Percentiles rank a stretch among this genome's conserved stretches.
Evolutionary conservation across 2,113 vertebrate genomes (phyloP).

Genomic region (Dryoscopus gambensis): DNA sequence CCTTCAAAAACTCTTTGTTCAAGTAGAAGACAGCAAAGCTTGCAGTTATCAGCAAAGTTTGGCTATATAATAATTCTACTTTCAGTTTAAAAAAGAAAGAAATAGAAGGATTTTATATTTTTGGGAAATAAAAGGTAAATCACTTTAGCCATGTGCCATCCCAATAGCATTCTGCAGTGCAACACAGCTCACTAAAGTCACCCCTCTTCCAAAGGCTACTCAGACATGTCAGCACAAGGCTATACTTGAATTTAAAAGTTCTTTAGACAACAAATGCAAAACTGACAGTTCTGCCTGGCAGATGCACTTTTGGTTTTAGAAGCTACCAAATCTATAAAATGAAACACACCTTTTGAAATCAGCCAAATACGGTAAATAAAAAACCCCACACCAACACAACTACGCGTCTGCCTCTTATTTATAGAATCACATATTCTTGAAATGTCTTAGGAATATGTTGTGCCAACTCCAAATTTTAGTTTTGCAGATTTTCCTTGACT

Average conservation of each 20-base stretch:
- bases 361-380: background rate
- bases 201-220: background rate
- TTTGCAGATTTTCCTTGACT: background rate
- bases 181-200: background rate
- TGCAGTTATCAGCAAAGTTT: background rate
- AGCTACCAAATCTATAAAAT: background rate
- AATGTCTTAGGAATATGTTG: background rate
- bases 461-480: background rate
- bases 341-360: background rate
- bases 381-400: fast-evolving
- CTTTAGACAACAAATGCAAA: background rate
- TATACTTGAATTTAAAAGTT: background rate
- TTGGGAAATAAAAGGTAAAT: background rate
- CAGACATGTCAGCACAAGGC: background rate
- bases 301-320: background rate
- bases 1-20: background rate
- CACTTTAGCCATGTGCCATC: background rate
- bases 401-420: background rate
- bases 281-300: background rate
- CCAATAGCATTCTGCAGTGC: background rate
- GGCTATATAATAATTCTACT: background rate
- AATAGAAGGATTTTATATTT: background rate
- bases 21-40: background rate
- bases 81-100: background rate
- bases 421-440: background rate